Percentiles rank a stretch among this genome's conserved stretches.
Evolutionary conservation across 2,113 vertebrate genomes (phyloP).

Genomic region (Delphinus delphis): DNA sequence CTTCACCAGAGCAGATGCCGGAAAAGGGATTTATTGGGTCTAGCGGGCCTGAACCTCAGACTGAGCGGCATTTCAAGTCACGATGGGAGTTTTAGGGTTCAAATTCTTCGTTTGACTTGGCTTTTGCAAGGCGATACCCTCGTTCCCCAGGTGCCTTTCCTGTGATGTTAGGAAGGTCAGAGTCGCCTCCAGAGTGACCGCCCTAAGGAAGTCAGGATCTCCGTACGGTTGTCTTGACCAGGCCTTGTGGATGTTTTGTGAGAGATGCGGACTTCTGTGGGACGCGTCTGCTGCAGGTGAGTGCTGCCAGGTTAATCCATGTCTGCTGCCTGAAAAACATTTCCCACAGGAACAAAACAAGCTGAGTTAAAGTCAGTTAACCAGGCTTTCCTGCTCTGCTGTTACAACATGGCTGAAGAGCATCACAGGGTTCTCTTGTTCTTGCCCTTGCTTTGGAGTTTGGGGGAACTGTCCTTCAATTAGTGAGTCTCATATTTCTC

Average conservation of each 20-base stretch:
- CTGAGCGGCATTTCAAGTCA: slow-evolving; percentile 6
- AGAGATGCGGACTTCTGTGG: background rate
- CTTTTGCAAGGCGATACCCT: slow-evolving; percentile 11
- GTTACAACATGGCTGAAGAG: background rate
- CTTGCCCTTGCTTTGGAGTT: background rate
- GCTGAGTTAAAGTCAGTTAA: background rate
- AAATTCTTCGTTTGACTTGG: background rate
- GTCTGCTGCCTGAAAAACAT: background rate
- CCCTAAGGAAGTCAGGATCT: background rate
- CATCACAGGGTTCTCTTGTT: background rate
- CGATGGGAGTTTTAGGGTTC: slow-evolving; percentile 35
- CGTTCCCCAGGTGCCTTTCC: background rate
- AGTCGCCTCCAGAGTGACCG: background rate
- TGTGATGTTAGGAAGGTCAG: background rate
- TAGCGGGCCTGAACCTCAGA: background rate
- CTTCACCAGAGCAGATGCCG: slow-evolving; percentile 3
- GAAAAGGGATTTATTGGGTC: slow-evolving; percentile 63
- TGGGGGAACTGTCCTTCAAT: background rate
- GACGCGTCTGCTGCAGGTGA: background rate
- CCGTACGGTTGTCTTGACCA: background rate
- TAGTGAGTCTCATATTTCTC: background rate
- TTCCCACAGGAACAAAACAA: background rate
- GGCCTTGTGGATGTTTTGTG: background rate
- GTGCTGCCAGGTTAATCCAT: background rate
- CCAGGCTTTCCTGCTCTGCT: background rate